phyloP scores from a whole-genome alignment of 2,797 vertebrate species.

The Anableps anableps region DNA sequence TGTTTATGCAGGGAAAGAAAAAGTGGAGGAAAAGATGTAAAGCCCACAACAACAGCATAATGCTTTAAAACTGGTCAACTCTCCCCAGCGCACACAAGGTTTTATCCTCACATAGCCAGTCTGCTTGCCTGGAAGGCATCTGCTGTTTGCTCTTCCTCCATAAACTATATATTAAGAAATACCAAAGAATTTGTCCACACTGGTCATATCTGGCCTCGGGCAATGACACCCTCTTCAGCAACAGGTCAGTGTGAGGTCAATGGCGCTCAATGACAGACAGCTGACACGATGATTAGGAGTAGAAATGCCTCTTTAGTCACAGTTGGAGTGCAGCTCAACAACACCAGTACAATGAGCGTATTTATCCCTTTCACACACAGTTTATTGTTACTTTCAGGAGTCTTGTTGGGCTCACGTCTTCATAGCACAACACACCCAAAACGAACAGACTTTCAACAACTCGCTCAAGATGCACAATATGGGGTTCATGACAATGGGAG shows the following conservation, averaged over 20 bases:
- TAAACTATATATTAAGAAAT: slow-evolving; percentile 65
- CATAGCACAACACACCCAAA: background rate
- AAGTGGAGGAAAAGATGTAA: slow-evolving; percentile 22
- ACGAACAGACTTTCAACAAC: background rate
- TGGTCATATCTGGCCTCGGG: slow-evolving; percentile 45
- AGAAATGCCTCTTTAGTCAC: slow-evolving; percentile 30
- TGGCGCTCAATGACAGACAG: slow-evolving; percentile 52
- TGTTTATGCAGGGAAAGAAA: slow-evolving; percentile 18
- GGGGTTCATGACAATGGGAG: background rate
- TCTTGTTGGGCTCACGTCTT: background rate
- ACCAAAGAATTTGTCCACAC: slow-evolving; percentile 59
- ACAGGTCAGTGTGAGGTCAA: slow-evolving; percentile 63
- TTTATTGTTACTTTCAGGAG: background rate
- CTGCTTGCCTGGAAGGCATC: slow-evolving; percentile 52
- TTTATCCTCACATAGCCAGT: slow-evolving; percentile 24
- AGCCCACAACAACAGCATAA: slow-evolving; percentile 6
- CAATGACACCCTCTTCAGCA: slow-evolving; percentile 54
- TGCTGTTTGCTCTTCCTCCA: slow-evolving; percentile 48
- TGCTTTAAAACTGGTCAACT: slow-evolving; percentile 26
- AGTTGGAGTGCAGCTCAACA: slow-evolving; percentile 14
- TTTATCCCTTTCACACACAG: background rate
- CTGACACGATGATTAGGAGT: slow-evolving; percentile 40
- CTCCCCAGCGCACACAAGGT: slow-evolving; percentile 15
- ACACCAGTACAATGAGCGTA: slow-evolving; percentile 16
- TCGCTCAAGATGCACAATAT: background rate